phyloP scores from a whole-genome alignment of 2,113 vertebrate species.

The Pteropus alecto region DNA sequence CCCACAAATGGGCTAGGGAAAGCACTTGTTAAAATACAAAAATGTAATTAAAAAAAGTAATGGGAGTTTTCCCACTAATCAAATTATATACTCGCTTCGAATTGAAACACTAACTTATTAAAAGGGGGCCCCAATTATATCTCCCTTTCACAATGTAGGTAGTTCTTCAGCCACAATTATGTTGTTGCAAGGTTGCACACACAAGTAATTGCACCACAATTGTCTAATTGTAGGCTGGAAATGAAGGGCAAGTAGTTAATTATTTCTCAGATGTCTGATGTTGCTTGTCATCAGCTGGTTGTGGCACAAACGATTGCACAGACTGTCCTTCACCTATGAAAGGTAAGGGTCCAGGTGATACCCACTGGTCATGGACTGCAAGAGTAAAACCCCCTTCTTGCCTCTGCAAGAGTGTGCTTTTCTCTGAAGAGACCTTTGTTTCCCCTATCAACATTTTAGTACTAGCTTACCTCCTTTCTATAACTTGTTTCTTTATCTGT shows the following conservation, averaged over 20 bases:
- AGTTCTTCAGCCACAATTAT: conserved; percentile 43
- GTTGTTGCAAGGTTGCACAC: conserved; percentile 54
- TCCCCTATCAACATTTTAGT: neutral
- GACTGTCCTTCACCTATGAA: neutral
- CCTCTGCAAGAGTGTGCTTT: neutral
- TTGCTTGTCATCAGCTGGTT: neutral
- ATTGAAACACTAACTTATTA: conserved; percentile 50
- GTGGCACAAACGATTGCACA: neutral
- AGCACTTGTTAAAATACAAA: conserved; percentile 45
- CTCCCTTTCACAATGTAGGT: conserved; percentile 48
- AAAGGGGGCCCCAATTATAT: conserved; percentile 29
- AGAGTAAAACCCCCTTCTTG: neutral
- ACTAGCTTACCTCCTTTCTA: neutral
- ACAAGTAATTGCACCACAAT: conserved; percentile 38
- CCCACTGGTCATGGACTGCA: neutral
- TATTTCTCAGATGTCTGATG: conserved; percentile 34
- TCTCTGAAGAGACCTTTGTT: neutral
- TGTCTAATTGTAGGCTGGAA: conserved; percentile 56
- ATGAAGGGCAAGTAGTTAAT: conserved; percentile 44
- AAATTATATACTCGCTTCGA: conserved; percentile 32
- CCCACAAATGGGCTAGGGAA: conserved; percentile 42
- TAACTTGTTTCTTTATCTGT: neutral
- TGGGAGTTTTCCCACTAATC: conserved; percentile 11
- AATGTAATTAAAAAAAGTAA: neutral
- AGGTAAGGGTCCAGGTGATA: neutral